Evolutionary conservation across 2,113 vertebrate genomes (phyloP).

Genomic region (Limanda limanda): DNA sequence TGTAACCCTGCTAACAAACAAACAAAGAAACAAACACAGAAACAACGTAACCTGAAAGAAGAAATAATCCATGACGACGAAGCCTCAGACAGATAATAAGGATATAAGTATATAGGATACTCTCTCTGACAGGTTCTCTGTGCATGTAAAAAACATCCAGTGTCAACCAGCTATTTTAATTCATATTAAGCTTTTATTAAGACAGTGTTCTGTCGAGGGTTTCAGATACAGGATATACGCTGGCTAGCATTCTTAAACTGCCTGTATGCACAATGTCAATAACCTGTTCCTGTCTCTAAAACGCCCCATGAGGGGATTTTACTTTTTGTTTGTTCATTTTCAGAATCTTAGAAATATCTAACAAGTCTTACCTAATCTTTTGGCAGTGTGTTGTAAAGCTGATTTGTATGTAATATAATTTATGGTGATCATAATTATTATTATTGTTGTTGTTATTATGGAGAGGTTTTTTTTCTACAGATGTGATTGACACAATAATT

Average conservation of each 20-base stretch:
- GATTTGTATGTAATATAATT: conserved; percentile 70
- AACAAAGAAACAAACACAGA: neutral
- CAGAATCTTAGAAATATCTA: conserved; percentile 37
- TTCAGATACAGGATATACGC: conserved; percentile 18
- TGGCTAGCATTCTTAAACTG: conserved; percentile 40
- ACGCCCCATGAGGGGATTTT: neutral
- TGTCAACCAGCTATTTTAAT: neutral
- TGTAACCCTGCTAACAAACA: neutral
- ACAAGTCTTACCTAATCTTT: conserved; percentile 68
- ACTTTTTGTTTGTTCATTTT: conserved; percentile 49
- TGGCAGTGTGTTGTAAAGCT: conserved; percentile 74
- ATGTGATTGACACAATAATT: conserved; percentile 75
- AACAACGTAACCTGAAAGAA: too few species aligned
- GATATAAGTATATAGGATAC: too few species aligned
- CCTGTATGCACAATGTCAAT: conserved; percentile 48
- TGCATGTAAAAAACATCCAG: neutral
- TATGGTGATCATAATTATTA: conserved; percentile 71
- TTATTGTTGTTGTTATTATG: conserved; percentile 32
- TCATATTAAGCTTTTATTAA: conserved; percentile 36
- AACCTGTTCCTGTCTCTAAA: conserved; percentile 43
- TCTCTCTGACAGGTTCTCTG: too few species aligned
- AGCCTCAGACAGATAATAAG: too few species aligned
- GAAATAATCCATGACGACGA: too few species aligned
- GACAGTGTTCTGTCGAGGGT: conserved; percentile 50
- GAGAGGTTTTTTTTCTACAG: conserved; percentile 44